Percentiles rank a stretch among this genome's conserved stretches.
phyloP scores from a whole-genome alignment of 2,797 vertebrate genomes.

The Menidia menidia region DNA sequence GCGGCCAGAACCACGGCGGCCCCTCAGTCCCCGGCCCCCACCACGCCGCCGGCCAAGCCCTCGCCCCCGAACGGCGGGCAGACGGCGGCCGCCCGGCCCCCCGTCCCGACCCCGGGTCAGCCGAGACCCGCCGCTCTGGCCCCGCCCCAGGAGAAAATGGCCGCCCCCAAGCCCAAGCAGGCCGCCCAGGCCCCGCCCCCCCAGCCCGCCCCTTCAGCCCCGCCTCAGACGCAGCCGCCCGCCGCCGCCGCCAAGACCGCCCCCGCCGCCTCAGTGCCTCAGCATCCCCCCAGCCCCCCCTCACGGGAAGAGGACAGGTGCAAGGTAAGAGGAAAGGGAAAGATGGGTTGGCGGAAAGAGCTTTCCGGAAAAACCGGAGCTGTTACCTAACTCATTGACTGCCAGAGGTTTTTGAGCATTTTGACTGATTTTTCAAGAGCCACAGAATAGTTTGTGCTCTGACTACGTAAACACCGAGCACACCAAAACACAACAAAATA shows the following conservation, averaged over 20 bases:
- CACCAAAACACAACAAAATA: too few relatives aligned
- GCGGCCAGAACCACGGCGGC: slow-evolving; percentile 5
- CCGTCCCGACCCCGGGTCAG: too few relatives aligned
- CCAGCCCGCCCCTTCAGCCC: slow-evolving; percentile 22
- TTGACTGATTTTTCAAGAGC: too few relatives aligned
- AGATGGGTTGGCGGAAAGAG: neutral
- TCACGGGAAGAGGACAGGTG: slow-evolving; percentile 49
- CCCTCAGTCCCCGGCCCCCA: slow-evolving; percentile 33
- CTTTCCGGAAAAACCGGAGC: neutral
- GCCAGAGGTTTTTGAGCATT: too few relatives aligned
- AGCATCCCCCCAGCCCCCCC: slow-evolving; percentile 21
- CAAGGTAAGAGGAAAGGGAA: slow-evolving; percentile 55
- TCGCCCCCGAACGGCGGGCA: too few relatives aligned
- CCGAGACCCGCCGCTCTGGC: slow-evolving; percentile 34
- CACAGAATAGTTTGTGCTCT: too few relatives aligned
- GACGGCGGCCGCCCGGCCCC: too few relatives aligned
- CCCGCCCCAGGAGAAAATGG: slow-evolving; percentile 27
- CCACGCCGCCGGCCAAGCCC: slow-evolving; percentile 32
- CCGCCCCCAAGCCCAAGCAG: too few relatives aligned
- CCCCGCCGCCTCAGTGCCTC: slow-evolving; percentile 18
- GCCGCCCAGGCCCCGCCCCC: too few relatives aligned
- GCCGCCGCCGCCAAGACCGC: slow-evolving; percentile 18
- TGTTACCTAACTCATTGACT: neutral
- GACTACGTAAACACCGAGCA: too few relatives aligned
- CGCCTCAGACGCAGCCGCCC: slow-evolving; percentile 35